Evolutionary conservation across 2,888 invertebrate genomes (phyloP), one percentile per base, ranked within the genome.

Genomic region (Chrysina gloriosa): DNA sequence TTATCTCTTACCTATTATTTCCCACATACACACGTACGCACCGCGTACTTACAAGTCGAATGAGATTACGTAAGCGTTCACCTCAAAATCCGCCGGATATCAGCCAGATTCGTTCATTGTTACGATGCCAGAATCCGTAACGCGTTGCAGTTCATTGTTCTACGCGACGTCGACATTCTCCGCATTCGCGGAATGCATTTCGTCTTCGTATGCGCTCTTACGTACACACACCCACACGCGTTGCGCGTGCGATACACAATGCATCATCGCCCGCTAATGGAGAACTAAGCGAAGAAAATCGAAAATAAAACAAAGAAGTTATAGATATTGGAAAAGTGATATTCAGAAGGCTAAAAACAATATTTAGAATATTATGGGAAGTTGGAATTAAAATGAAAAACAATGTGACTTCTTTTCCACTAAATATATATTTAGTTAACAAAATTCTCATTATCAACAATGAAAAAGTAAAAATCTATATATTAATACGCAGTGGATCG

Each of bases 111-210:
- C 7, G n/a, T n/a, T n/a, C 42, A 61, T 61, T 61, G 27, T 27
- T n/a, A 42, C 45, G 45, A 42, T 27, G 29, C 2, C 58, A 25
- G 27, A 42, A 42, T 27, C 58, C 58, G 29, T 61, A 58, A 5
- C 39, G 39, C n/a, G n/a, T 23, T 58, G 58, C 58, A 23, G 58
- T 39, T 36, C 45, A 61, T 61, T 61, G 58, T 61, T 61, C 42
- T 45, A 14, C 6, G 6, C 29, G 16, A 36, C n/a, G n/a, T n/a
- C n/a, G n/a, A 61, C 58, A 45, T 42, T 42, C 58, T 27, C 16
- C 19, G 16, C 29, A 45, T 61, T 16, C 58, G 45, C 27, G 42
- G 42, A 25, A 27, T 42, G 42, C 58, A 42, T 61, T 58, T 23
- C 25, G 11, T 25, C 14, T 58, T 61, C 42, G 29, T 19, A 45